A percentile compares a stretch with the other conserved stretches of the same genome.
Conservation (phyloP, 2,797 vertebrate species). For the Macrochelys suwanniensis region DNA sequence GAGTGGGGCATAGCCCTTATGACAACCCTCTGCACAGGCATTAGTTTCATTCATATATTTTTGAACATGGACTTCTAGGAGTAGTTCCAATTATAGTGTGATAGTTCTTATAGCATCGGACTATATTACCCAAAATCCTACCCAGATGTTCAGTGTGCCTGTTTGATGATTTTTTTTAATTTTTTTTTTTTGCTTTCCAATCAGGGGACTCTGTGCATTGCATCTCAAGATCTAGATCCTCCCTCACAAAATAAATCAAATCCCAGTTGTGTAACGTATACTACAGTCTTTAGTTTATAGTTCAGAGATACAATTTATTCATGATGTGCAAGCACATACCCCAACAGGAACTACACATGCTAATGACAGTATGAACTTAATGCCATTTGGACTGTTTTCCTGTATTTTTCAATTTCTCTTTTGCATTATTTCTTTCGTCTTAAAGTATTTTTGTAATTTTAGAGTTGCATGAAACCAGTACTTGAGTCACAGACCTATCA, state of each 20-base stretch:
- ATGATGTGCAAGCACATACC: background rate
- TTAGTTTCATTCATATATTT: background rate
- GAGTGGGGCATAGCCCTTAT: background rate
- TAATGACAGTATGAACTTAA: background rate
- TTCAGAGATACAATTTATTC: constrained; percentile 7
- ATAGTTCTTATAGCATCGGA: background rate
- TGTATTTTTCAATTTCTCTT: background rate
- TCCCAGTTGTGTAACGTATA: fast-evolving
- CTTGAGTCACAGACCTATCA: background rate
- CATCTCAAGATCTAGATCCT: background rate
- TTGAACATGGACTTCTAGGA: background rate
- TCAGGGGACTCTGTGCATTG: background rate
- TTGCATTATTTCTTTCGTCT: background rate
- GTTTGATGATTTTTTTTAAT: too few species aligned
- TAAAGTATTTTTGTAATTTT: background rate
- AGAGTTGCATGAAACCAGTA: background rate
- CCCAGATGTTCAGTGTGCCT: background rate
- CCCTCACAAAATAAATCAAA: background rate
- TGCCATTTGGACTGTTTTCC: constrained; percentile 22
- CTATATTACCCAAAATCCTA: background rate
- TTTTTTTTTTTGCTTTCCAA: too few species aligned
- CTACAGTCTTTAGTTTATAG: background rate
- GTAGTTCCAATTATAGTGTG: too few species aligned
- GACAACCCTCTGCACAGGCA: background rate
- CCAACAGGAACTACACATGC: background rate